phyloP scores from a whole-genome alignment of 2,888 invertebrate species.

The Trisateles emortualis region DNA sequence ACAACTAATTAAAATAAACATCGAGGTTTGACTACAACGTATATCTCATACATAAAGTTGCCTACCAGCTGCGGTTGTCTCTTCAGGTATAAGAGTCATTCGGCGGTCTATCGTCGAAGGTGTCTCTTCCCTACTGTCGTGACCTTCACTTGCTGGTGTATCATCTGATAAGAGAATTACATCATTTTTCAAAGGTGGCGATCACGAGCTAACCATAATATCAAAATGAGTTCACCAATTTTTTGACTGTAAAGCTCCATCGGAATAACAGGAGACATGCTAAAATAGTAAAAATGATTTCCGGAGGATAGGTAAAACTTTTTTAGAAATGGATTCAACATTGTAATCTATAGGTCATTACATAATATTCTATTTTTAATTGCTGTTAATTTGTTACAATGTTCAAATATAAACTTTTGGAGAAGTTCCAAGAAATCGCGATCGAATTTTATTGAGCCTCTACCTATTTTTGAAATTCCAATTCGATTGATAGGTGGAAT shows the following conservation, averaged over 20 bases:
- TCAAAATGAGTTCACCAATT: slow-evolving; percentile 1
- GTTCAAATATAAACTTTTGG: slow-evolving; percentile 34
- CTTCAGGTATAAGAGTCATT: slow-evolving; percentile 77
- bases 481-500: not conserved
- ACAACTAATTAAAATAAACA: slow-evolving; percentile 27
- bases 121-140: slow-evolving; percentile 65
- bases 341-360: not conserved
- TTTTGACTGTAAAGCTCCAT: slow-evolving; percentile 11
- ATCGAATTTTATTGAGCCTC: slow-evolving; percentile 18
- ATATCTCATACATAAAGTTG: slow-evolving; percentile 26
- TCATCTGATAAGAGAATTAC: slow-evolving; percentile 68
- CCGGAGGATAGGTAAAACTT: slow-evolving; percentile 1
- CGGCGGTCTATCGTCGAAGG: slow-evolving; percentile 70
- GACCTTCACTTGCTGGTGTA: slow-evolving; percentile 63
- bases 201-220: not conserved
- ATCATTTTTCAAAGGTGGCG: slow-evolving; percentile 22
- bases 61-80: slow-evolving; percentile 57
- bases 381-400: slow-evolving; percentile 19
- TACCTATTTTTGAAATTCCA: slow-evolving; percentile 13
- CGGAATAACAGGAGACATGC: slow-evolving; percentile 6
- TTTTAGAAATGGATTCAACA: not conserved
- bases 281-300: slow-evolving; percentile 5
- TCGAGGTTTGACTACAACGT: slow-evolving; percentile 22
- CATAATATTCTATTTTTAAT: slow-evolving; percentile 7
- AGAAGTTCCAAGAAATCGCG: slow-evolving; percentile 31